These are phyloP conservation scores for Mythimna lalbum DNA, from an alignment of 2,888 invertebrate genomes.

Conservation along the genomic window DNA sequence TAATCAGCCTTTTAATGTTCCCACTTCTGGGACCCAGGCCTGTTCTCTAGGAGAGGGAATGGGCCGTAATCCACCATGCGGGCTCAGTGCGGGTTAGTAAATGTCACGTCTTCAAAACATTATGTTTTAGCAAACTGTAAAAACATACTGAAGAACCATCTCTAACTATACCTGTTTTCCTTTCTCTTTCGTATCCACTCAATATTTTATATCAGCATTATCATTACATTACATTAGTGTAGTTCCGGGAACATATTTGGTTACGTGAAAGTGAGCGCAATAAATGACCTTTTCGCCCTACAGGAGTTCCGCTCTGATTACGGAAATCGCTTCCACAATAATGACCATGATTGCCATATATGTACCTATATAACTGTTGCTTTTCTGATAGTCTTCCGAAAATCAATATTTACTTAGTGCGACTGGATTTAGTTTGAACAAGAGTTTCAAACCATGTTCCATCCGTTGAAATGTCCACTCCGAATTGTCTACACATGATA, in stretches of 20 bases:
- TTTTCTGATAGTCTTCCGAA: constrained; percentile 14
- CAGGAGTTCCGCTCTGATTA: constrained; percentile 49
- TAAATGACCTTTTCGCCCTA: constrained; percentile 41
- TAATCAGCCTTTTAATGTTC: no score
- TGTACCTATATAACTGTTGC: constrained; percentile 4
- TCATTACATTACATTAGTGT: constrained; percentile 18
- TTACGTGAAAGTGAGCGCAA: constrained; percentile 36
- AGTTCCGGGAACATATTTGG: constrained; percentile 18
- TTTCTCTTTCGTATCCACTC: constrained; percentile 11
- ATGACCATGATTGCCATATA: constrained; percentile 9
- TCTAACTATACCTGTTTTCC: background rate
- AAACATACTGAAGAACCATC: background rate
- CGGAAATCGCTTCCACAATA: constrained; percentile 27
- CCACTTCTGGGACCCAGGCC: no score
- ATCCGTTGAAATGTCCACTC: background rate
- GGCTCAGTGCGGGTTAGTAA: no score
- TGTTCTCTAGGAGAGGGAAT: no score
- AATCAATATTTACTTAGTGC: background rate
- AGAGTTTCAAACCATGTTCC: background rate
- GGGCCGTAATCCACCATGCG: no score
- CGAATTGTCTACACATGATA: background rate
- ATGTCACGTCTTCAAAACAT: no score
- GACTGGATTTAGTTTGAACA: background rate
- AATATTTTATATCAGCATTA: constrained; percentile 3
- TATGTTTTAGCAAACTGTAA: constrained; percentile 8